Evolutionary conservation across 2,113 vertebrate genomes (phyloP).

Genomic region (Oxyruncus cristatus): DNA sequence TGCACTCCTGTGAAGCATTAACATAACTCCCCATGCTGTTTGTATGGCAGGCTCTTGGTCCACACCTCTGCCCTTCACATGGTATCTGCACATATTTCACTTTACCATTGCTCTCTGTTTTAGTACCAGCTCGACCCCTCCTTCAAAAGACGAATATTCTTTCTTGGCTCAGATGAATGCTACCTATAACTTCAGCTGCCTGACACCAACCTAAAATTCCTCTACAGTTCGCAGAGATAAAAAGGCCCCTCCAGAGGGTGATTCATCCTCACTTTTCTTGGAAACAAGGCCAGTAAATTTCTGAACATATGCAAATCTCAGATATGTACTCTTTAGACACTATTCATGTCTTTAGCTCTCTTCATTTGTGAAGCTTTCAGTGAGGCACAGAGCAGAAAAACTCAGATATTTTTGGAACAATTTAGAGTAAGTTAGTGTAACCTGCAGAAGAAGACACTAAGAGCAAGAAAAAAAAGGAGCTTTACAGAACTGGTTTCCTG

Average conservation of each 20-base stretch:
- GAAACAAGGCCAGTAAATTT: background rate
- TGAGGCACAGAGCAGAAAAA: background rate
- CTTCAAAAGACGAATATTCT: background rate
- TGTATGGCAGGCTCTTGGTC: background rate
- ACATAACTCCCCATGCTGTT: background rate
- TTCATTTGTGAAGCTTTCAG: background rate
- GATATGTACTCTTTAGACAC: background rate
- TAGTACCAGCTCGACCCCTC: background rate
- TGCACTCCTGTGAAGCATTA: background rate
- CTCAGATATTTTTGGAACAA: background rate
- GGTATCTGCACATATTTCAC: accelerated
- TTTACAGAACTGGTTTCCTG: background rate
- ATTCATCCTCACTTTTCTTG: background rate
- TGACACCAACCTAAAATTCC: background rate
- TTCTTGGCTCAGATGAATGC: background rate
- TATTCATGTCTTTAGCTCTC: background rate
- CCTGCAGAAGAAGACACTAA: background rate
- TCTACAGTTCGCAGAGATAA: background rate
- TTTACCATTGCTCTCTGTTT: background rate
- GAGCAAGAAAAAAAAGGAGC: background rate
- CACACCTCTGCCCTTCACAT: background rate
- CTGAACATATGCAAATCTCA: background rate
- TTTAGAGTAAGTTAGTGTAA: background rate
- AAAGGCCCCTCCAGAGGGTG: background rate
- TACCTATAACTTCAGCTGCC: background rate